Base-by-base conservation (phyloP, 2,888 invertebrate genomes). In the Rugalucina vietnamica region DNA sequence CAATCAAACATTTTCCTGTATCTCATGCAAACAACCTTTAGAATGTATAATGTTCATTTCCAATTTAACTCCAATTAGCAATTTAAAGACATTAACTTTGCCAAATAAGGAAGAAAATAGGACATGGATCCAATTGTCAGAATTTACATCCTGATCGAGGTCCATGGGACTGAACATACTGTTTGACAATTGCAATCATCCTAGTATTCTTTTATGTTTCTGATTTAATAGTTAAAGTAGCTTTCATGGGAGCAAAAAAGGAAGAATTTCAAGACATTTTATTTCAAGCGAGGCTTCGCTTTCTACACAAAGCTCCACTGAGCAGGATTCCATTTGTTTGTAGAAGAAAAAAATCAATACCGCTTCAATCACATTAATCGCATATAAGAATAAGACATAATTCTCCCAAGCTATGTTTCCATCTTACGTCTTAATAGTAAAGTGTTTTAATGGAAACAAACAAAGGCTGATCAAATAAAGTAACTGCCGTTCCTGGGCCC, bases 371-470 rank as follows among this genome's bases (percentile, higher is more conserved):
- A 87, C 84, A 87, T 87, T 84, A 87, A 85, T 87, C 81, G 78
- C 84, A 87, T 85, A 81, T 87, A 87, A 85, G 84, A 85, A 87
- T 82, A 87, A 82, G 78, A 82, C 80, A 84, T 84, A 81, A 84
- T 84, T 73, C 76, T 78, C 81, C 72, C 79, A 72, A n/a, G 76
- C 8, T 49, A 73, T 49, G 73, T 29, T 32, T 65, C 21, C 1
- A 4, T 73, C 32, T 73, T 73, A 49, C 24, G 65, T 65, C 65
- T 65, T 65, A n/a, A 21, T 29, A 65, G 32, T 65, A 65, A 65
- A 65, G 8, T 34, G 34, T 65, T 65, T 65, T 65, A 65, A 65
- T 65, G 65, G 65, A 65, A 14, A 34, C 34, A 65, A 65, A 65
- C 65, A 65, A 65, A 34, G 32, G 34, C 65, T 65, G 65, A 65